Conservation (phyloP, 1,140 invertebrate genomes). For the Drosophila sulfurigaster region DNA sequence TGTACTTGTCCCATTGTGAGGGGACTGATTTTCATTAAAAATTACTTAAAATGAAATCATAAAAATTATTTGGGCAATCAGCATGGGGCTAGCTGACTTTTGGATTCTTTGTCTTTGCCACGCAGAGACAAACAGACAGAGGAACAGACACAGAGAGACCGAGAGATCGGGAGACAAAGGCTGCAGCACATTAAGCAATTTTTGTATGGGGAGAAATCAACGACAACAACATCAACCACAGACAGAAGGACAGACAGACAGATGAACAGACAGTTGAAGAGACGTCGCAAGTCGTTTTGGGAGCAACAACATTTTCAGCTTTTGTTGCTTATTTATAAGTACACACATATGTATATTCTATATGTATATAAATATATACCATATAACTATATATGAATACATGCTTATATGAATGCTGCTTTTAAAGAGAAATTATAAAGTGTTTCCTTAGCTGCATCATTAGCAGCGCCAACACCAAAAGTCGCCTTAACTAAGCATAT, state of each 20-base stretch:
- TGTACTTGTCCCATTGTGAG: conserved; percentile 24
- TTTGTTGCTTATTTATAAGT: conserved; percentile 65
- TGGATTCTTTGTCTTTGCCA: conserved; percentile 53
- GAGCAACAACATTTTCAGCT: conserved; percentile 71
- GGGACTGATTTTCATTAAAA: conserved; percentile 74
- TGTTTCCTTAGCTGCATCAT: conserved; percentile 83
- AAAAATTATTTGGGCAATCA: conserved; percentile 68
- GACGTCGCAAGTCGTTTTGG: conserved; percentile 29
- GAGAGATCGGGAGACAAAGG: conserved; percentile 57
- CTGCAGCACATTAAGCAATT: conserved; percentile 68
- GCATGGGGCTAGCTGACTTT: conserved; percentile 47
- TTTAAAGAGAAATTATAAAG: conserved; percentile 84
- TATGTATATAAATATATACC: conserved; percentile 12
- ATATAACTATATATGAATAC: conserved; percentile 22
- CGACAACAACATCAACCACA: conserved; percentile 36
- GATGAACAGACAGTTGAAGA: background rate
- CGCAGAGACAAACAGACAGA: background rate
- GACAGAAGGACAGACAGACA: conserved; percentile 3
- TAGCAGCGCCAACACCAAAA: conserved; percentile 83
- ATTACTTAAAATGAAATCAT: conserved; percentile 79
- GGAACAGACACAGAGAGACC: background rate
- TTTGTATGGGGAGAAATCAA: conserved; percentile 56
- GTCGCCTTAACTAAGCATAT: conserved; percentile 75
- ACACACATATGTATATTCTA: conserved; percentile 28
- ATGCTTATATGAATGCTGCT: conserved; percentile 48